Conservation (phyloP, 2,888 invertebrate genomes). For the Trachelus iudaicus region DNA sequence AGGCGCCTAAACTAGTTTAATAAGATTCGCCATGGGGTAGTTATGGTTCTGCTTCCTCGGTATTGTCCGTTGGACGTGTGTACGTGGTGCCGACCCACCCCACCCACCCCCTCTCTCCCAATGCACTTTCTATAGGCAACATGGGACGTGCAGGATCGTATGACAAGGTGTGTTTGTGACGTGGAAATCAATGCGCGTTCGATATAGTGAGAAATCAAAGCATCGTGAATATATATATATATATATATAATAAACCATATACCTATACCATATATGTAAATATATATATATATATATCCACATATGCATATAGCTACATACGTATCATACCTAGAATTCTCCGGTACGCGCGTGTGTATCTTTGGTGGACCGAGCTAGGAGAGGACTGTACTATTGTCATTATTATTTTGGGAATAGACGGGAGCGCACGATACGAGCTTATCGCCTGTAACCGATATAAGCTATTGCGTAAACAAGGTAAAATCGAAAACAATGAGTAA, state of each 20-base stretch:
- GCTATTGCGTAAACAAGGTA: background rate
- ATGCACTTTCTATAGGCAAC: background rate
- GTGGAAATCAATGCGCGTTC: slow-evolving; percentile 18
- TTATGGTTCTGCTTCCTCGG: background rate
- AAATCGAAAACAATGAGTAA: background rate
- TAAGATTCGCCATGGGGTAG: background rate
- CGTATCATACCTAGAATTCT: background rate
- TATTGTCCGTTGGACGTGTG: background rate
- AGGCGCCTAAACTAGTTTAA: background rate
- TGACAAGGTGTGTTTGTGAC: slow-evolving; percentile 19
- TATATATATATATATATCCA: no score
- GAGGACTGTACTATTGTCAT: background rate
- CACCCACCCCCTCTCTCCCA: no score
- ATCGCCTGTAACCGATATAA: background rate
- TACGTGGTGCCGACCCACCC: background rate
- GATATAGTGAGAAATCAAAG: background rate
- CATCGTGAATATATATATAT: background rate
- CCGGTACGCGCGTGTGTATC: background rate
- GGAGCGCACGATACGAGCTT: background rate
- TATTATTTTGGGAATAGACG: background rate
- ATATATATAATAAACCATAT: background rate
- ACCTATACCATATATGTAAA: background rate
- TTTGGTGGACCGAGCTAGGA: background rate
- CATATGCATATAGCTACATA: background rate
- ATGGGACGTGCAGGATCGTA: slow-evolving; percentile 8